Evolutionary conservation across 2,113 vertebrate species (phyloP).

Genomic region (Periophthalmodon schlosseri): DNA sequence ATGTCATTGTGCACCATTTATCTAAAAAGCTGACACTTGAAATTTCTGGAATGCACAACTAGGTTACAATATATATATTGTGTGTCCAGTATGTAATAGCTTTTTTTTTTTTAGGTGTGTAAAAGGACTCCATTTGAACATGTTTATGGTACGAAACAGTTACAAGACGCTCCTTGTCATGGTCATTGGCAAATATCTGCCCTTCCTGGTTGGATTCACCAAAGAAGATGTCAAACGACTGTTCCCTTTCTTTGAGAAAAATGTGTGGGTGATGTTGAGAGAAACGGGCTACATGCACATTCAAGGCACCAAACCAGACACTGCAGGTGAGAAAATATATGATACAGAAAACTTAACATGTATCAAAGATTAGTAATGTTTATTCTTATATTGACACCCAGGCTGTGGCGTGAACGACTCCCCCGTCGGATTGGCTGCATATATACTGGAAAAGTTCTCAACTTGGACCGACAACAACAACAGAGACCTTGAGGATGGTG

Average conservation of each 20-base stretch:
- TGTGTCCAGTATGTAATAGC: not conserved
- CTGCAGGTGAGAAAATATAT: conserved; percentile 76
- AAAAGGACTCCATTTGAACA: conserved; percentile 85
- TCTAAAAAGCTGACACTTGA: conserved; percentile 10
- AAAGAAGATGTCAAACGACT: conserved; percentile 77
- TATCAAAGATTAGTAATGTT: too few relatives aligned
- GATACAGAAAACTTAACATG: too few relatives aligned
- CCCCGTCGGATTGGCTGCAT: conserved; percentile 86
- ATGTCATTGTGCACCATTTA: conserved; percentile 18
- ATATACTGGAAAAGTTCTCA: conserved; percentile 89
- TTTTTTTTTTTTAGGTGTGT: conserved; percentile 72
- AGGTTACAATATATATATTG: not conserved
- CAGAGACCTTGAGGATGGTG: conserved; percentile 77
- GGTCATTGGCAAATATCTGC: conserved; percentile 82
- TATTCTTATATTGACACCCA: conserved; percentile 43
- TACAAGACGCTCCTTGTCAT: conserved; percentile 61
- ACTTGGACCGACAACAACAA: conserved; percentile 81
- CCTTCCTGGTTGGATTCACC: conserved; percentile 84
- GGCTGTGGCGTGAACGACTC: conserved; percentile 85
- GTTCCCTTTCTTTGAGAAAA: conserved; percentile 84
- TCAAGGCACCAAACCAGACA: conserved; percentile 89
- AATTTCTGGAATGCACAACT: conserved; percentile 17
- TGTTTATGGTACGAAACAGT: not conserved
- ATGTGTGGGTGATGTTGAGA: conserved; percentile 68
- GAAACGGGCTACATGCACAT: conserved; percentile 87